phyloP scores from a whole-genome alignment of 2,797 vertebrate genomes.

The Ctenopoma kingsleyae region DNA sequence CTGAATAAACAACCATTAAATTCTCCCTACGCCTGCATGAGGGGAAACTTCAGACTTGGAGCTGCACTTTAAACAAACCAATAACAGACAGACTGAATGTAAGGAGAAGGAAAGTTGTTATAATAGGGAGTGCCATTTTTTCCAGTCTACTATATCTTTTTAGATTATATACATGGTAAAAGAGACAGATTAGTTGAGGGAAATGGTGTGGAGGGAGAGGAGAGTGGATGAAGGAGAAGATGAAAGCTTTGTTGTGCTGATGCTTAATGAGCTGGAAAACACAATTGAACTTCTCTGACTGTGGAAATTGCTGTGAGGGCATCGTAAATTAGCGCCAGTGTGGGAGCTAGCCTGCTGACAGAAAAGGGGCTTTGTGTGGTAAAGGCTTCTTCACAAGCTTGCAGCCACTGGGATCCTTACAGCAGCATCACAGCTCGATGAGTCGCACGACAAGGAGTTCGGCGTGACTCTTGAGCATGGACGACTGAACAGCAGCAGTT shows the following conservation, averaged over 20 bases:
- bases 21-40: conserved; percentile 68
- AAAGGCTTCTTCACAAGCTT: conserved; percentile 74
- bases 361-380: conserved; percentile 86
- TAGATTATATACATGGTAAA: conserved; percentile 35
- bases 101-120: conserved; percentile 37
- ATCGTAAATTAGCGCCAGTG: conserved; percentile 88
- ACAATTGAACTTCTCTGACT: conserved; percentile 89
- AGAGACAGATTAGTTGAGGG: conserved; percentile 56
- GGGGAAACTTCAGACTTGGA: conserved; percentile 44
- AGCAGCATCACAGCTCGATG: conserved; percentile 44
- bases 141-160: conserved; percentile 51
- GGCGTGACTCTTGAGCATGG: conserved; percentile 22
- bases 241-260: conserved; percentile 87
- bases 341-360: conserved; percentile 86
- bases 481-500: conserved; percentile 1
- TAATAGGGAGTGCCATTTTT: conserved; percentile 61
- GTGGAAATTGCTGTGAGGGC: conserved; percentile 90
- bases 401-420: conserved; percentile 62
- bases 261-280: conserved; percentile 92
- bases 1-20: conserved; percentile 90
- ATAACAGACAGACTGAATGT: conserved; percentile 51
- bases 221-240: conserved; percentile 78
- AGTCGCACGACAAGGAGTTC: conserved; percentile 44
- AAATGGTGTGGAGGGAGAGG: conserved; percentile 65
- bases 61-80: conserved; percentile 53